Percentiles rank a stretch among this genome's conserved stretches.
phyloP scores from a whole-genome alignment of 2,797 vertebrate species.

The Lagodon rhomboides region DNA sequence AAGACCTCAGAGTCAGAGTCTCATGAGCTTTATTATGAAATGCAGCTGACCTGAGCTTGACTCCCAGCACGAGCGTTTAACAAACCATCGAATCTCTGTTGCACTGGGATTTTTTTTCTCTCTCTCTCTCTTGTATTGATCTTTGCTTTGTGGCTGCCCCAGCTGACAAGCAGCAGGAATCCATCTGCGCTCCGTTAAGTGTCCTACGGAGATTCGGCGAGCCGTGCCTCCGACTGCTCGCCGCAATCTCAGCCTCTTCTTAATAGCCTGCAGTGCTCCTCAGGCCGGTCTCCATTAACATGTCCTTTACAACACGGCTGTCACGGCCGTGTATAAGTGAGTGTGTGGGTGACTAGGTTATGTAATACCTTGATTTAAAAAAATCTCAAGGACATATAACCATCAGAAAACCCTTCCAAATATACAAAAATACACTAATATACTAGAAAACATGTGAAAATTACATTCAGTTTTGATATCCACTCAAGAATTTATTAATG shows the following conservation, averaged over 20 bases:
- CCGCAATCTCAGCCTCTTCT: slow-evolving; percentile 35
- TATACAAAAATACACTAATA: neutral
- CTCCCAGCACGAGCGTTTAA: slow-evolving; percentile 58
- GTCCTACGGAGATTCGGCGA: slow-evolving; percentile 66
- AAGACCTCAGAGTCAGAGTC: slow-evolving; percentile 4
- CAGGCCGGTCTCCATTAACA: slow-evolving; percentile 53
- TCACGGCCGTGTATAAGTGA: slow-evolving; percentile 7
- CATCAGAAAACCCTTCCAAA: neutral
- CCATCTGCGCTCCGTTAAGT: slow-evolving; percentile 56
- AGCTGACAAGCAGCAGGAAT: slow-evolving; percentile 64
- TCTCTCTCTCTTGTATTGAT: slow-evolving; percentile 66
- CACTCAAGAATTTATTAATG: no score
- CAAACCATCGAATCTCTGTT: slow-evolving; percentile 61
- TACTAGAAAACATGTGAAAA: neutral
- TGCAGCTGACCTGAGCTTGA: slow-evolving; percentile 67
- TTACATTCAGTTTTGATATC: neutral
- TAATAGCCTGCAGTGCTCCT: slow-evolving; percentile 49
- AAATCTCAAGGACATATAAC: neutral
- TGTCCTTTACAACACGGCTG: slow-evolving; percentile 37
- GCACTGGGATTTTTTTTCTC: slow-evolving; percentile 21
- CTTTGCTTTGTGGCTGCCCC: slow-evolving; percentile 63
- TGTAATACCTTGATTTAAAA: slow-evolving; percentile 18
- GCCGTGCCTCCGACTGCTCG: slow-evolving; percentile 60
- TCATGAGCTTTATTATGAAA: slow-evolving; percentile 47
- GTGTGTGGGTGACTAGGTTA: slow-evolving; percentile 5